Evolutionary conservation across 2,797 vertebrate genomes (phyloP).

Genomic region (Discoglossus pictus): DNA sequence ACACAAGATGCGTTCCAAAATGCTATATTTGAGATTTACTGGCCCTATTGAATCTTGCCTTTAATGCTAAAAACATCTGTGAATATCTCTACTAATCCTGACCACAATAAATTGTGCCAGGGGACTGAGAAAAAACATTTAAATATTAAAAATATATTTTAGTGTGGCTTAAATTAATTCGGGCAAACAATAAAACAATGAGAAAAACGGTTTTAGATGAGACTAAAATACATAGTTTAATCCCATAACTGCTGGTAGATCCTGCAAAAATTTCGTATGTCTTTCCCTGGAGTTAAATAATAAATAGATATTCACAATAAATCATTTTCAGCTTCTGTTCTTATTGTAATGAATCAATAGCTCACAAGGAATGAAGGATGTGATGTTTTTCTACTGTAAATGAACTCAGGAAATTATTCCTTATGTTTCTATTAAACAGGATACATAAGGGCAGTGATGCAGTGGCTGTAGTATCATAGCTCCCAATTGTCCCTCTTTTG

Average conservation of each 20-base stretch:
- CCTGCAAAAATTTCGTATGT: neutral
- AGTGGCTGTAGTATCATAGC: too few species aligned
- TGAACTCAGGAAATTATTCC: too few species aligned
- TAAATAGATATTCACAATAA: too few species aligned
- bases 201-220: slow-evolving; percentile 16
- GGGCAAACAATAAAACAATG: slow-evolving; percentile 4
- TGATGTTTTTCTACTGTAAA: too few species aligned
- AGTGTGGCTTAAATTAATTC: slow-evolving; percentile 13
- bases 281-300: too few species aligned
- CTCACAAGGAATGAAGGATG: too few species aligned
- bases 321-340: too few species aligned
- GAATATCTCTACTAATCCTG: slow-evolving; percentile 9
- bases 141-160: slow-evolving; percentile 13
- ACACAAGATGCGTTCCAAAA: slow-evolving; percentile 53
- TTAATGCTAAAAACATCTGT: slow-evolving; percentile 47
- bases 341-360: too few species aligned
- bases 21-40: slow-evolving; percentile 48
- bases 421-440: too few species aligned
- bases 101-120: slow-evolving; percentile 23
- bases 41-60: slow-evolving; percentile 34
- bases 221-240: neutral
- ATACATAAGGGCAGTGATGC: too few species aligned
- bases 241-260: neutral
- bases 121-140: slow-evolving; percentile 1
- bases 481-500: too few species aligned